Evolutionary conservation across 2,113 vertebrate species (phyloP).

Genomic region (Montifringilla adamsi): DNA sequence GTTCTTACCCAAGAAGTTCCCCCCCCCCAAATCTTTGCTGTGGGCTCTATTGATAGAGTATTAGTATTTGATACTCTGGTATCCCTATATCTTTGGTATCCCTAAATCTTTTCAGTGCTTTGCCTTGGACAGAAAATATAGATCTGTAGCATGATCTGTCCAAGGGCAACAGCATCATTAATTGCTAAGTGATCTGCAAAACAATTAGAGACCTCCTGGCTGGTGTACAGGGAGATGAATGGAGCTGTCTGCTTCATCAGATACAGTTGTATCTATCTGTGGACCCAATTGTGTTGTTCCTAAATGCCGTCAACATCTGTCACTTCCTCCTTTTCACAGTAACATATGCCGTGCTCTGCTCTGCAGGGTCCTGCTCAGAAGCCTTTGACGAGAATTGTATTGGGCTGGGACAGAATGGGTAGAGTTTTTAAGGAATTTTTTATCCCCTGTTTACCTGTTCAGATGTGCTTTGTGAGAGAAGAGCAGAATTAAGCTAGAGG

Average conservation of each 20-base stretch:
- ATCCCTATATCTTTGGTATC: conserved; percentile 26
- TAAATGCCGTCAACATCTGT: conserved; percentile 22
- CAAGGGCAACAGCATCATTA: conserved; percentile 68
- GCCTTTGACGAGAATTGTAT: not conserved
- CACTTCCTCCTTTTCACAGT: not conserved
- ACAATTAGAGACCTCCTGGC: conserved; percentile 65
- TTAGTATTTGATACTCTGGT: not conserved
- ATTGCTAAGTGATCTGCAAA: conserved; percentile 72
- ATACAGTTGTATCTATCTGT: not conserved
- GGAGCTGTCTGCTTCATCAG: conserved; percentile 61
- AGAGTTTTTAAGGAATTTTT: not conserved
- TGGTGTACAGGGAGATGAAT: conserved; percentile 39
- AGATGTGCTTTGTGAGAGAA: not conserved
- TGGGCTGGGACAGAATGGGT: accelerated
- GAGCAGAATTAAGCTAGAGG: not conserved
- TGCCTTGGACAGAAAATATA: conserved; percentile 53
- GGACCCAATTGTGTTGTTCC: not conserved
- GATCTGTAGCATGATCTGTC: conserved; percentile 53
- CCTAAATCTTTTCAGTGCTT: conserved; percentile 18
- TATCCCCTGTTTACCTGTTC: not conserved
- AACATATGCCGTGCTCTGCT: not conserved
- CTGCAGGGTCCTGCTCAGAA: not conserved
- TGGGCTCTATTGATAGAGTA: conserved; percentile 45
- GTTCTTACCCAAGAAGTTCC: not conserved
- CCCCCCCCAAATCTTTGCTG: not conserved